A percentile compares a stretch with the other conserved stretches of the same genome.
Conservation (phyloP, 2,888 invertebrate species). For the Carabus problematicus region DNA sequence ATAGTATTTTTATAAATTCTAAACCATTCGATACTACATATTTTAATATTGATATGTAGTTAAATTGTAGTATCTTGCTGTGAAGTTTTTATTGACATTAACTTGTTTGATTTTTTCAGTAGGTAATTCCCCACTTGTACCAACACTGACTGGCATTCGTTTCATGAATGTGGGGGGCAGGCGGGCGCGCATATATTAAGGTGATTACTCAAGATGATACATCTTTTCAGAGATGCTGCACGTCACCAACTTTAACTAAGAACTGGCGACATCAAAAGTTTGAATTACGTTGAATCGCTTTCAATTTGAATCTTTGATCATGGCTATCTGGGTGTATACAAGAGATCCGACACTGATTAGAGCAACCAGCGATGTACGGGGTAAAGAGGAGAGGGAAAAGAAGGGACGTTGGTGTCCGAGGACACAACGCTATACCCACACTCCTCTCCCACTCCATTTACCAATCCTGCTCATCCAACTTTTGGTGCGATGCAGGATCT, state of each 20-base stretch:
- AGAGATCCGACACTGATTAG: constrained; percentile 32
- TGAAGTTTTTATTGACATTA: too few species aligned
- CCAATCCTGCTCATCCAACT: not conserved
- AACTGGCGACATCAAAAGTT: constrained; percentile 55
- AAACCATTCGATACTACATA: too few species aligned
- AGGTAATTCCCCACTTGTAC: too few species aligned
- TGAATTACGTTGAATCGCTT: constrained; percentile 56
- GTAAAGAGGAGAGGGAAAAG: too few species aligned
- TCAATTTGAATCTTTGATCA: constrained; percentile 57
- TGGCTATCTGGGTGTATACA: constrained; percentile 46
- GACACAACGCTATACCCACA: not conserved
- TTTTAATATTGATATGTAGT: too few species aligned
- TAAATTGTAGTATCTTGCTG: too few species aligned
- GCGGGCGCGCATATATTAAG: constrained; percentile 33
- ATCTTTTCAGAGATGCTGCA: constrained; percentile 51
- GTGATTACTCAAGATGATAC: constrained; percentile 45
- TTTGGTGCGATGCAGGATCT: not conserved
- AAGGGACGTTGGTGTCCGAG: too few species aligned
- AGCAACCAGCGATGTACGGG: not conserved
- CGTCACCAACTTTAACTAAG: constrained; percentile 53
- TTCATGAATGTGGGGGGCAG: too few species aligned
- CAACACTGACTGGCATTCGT: too few species aligned
- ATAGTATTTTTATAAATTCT: too few species aligned
- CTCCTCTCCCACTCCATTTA: not conserved
- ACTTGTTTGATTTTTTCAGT: too few species aligned